These are phyloP conservation scores for Bombus impatiens DNA, from an alignment of 1,140 invertebrate genomes.

Conservation along the genomic window DNA sequence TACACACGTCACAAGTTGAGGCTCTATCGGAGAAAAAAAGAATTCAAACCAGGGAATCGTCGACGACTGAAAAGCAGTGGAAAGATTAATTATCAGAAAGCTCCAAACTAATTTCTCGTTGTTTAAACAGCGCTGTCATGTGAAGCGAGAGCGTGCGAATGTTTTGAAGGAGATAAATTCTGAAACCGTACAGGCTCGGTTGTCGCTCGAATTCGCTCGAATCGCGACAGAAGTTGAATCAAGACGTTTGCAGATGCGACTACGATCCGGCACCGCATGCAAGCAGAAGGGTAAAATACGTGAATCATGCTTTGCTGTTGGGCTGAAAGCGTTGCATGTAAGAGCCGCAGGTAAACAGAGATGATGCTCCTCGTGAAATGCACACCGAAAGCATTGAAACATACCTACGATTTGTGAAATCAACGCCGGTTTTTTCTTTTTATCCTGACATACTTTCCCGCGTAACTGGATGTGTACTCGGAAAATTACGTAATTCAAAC, in stretches of 20 bases:
- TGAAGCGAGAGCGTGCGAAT: neutral
- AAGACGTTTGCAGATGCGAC: conserved; percentile 32
- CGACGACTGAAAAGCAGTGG: too few relatives aligned
- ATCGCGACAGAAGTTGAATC: conserved; percentile 19
- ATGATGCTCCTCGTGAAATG: neutral
- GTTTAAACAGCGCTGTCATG: neutral
- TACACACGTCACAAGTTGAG: neutral
- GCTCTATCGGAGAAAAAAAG: neutral
- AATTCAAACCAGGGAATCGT: neutral
- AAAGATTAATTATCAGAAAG: neutral
- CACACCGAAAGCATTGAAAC: neutral
- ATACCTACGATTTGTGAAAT: neutral
- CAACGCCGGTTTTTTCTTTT: neutral
- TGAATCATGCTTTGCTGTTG: conserved; percentile 22
- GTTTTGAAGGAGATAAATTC: conserved; percentile 12
- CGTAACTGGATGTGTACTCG: too few relatives aligned
- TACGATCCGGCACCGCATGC: neutral
- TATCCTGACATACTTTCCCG: neutral
- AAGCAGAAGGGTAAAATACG: neutral
- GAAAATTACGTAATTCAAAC: neutral
- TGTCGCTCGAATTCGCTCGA: conserved; percentile 24
- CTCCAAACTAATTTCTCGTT: neutral
- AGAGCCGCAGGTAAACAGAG: conserved; percentile 18
- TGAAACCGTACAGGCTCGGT: neutral
- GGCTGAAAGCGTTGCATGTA: conserved; percentile 5